Evolutionary conservation across 2,113 vertebrate genomes (phyloP), one percentile per base, ranked within the genome.

Genomic region (Entomyzon cyanotis): DNA sequence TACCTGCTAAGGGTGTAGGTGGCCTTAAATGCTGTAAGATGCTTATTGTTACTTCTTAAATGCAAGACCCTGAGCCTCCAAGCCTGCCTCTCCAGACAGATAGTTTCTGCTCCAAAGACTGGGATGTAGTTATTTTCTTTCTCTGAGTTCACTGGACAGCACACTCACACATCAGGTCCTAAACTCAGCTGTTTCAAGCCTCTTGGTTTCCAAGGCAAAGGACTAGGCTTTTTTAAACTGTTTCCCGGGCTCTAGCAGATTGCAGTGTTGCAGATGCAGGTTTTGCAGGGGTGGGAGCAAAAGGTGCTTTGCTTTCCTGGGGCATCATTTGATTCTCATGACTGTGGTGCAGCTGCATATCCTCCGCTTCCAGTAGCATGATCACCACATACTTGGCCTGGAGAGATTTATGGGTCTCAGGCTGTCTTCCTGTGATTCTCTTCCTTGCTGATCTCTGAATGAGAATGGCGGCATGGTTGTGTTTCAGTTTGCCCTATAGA

Each of bases 211-310:
- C 70, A 74, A 89, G 24, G 12, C 0, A 2, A 23, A 87, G n/a
- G n/a, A 41, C 0, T 2, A 58, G 15, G 1, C 12, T 50, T 27
- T 39, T 76, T 59, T 13, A 2, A 44, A 56, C 11, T 52, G 8
- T 52, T 88, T 25, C 4, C 7, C 33, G 19, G 30, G 7, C 31
- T 65, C 31, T 77, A 84, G 55, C 39, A 89, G 68, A 53, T 18
- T 28, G 8, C 7, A 39, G 4, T 5, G 21, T 39, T 83, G 39
- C 58, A 59, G 42, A 46, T 59, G 12, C 9, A 59, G 22, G 9
- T 63, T 63, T 63, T 74, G 27, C 2, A 12, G 42, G 23, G 47
- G 42, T 23, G 16, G 10, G 8, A 6, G 1, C 3, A 55, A 44
- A 62, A 55, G 9, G 22, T 20, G 8, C 21, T 53, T 30, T 63